Conservation (phyloP, 2,113 vertebrate genomes). For the Ahaetulla prasina region DNA sequence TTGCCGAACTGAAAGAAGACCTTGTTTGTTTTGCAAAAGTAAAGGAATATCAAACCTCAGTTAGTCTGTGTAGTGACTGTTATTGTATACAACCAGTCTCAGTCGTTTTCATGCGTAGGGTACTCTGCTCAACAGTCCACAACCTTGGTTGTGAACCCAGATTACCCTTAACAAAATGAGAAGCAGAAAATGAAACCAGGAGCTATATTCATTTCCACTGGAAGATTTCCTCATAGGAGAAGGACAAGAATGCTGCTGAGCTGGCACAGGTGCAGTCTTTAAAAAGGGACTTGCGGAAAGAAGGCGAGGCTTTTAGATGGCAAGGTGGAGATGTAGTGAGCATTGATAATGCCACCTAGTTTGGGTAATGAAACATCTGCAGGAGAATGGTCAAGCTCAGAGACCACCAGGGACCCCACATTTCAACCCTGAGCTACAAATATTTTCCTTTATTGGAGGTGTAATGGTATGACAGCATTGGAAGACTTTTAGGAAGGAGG, state of each 20-base stretch:
- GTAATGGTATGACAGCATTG: not conserved
- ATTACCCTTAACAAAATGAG: too few species aligned
- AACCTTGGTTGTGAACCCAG: too few species aligned
- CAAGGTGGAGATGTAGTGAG: not conserved
- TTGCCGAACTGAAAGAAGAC: too few species aligned
- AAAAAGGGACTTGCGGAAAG: not conserved
- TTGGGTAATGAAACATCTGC: not conserved
- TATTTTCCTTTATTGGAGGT: not conserved
- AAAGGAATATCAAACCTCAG: too few species aligned
- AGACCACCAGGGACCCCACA: too few species aligned
- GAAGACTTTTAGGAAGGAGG: not conserved
- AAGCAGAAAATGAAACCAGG: not conserved
- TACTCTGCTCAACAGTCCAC: too few species aligned
- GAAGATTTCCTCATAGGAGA: not conserved
- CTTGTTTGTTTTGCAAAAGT: too few species aligned
- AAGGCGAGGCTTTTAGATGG: not conserved
- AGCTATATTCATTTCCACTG: not conserved
- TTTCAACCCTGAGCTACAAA: not conserved
- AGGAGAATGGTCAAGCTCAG: not conserved
- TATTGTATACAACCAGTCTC: too few species aligned
- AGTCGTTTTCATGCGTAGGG: too few species aligned
- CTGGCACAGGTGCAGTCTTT: not conserved
- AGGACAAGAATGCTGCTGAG: not conserved
- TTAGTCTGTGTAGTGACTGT: too few species aligned
- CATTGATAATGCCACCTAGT: not conserved